Evolutionary conservation across 2,797 vertebrate species (phyloP).

Genomic region (Peromyscus aztecus): DNA sequence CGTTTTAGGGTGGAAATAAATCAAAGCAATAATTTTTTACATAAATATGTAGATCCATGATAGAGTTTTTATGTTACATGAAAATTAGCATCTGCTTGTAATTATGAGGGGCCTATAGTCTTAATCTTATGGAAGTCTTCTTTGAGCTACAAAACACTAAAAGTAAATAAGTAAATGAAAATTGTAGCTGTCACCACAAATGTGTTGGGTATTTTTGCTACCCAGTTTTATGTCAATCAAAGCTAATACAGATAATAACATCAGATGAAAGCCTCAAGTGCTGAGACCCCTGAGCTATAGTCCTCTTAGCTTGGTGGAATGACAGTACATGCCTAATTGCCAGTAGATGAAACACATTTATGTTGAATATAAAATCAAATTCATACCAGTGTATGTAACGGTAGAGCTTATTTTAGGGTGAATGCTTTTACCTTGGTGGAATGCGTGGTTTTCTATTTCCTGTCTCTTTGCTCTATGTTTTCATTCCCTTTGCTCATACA

Average conservation of each 20-base stretch:
- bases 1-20: not conserved
- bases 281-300: not conserved
- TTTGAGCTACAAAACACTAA: not conserved
- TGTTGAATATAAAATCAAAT: conserved; percentile 64
- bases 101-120: not conserved
- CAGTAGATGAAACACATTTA: not conserved
- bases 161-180: not conserved
- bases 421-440: not conserved
- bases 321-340: not conserved
- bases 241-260: not conserved
- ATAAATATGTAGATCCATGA: not conserved
- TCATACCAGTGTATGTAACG: conserved; percentile 31
- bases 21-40: not conserved
- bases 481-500: not conserved
- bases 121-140: not conserved
- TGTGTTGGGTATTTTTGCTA: not conserved
- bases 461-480: conserved; percentile 36
- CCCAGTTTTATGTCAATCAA: not conserved
- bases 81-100: not conserved
- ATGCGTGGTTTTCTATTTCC: conserved; percentile 34
- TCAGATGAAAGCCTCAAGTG: not conserved
- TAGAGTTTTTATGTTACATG: not conserved
- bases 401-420: conserved; percentile 45
- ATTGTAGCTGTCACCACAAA: not conserved
- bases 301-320: not conserved